Evolutionary conservation across 2,113 vertebrate species (phyloP), one percentile per base, ranked within the genome.

Genomic region (Hirundichthys speculiger): DNA sequence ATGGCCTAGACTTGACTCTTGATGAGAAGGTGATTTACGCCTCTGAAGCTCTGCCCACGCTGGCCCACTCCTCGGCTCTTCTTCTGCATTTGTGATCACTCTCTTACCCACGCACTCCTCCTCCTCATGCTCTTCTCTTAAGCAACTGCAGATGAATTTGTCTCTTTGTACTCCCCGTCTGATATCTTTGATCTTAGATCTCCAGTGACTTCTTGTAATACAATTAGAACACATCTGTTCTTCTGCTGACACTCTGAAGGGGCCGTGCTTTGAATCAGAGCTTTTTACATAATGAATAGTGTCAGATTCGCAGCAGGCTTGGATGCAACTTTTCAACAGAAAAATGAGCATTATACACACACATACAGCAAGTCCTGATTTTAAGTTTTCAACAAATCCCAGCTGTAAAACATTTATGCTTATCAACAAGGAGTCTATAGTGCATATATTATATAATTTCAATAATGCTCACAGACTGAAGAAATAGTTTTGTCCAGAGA

Each of bases 1-100:
- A 2, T 47, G 1, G 19, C 13, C 65, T n/a, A 22, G 7, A 60
- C n/a, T 56, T 74, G 49, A 39, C 43, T 53, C 39, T 46, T 68
- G 68, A 66, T 79, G 39, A 73, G 41, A 56, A 62, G 18, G 51
- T 81, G 55, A 82, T 60, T 77, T 59, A 79, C 70, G 27, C 64
- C 19, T 57, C 20, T 45, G 19, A 63, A 57, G 60, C 48, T 71
- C 47, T 61, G 42, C 62, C 63, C 41, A 65, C 60, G 59, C 51
- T 69, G 43, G 46, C 62, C 69, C 43, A 3, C 59, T 76, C 34
- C 57, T 61, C 30, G 59, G n/a, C 38, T 47, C 46, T 42, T 45
- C 42, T 18, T 27, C 24, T 51, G 6, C 30, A 4, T 34, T 34
- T 34, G 30, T 34, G 30, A 34, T 15, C 3, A 20, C 57, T 27